Base-by-base conservation (phyloP, 2,797 vertebrate genomes). In the Poecilia velifera region DNA sequence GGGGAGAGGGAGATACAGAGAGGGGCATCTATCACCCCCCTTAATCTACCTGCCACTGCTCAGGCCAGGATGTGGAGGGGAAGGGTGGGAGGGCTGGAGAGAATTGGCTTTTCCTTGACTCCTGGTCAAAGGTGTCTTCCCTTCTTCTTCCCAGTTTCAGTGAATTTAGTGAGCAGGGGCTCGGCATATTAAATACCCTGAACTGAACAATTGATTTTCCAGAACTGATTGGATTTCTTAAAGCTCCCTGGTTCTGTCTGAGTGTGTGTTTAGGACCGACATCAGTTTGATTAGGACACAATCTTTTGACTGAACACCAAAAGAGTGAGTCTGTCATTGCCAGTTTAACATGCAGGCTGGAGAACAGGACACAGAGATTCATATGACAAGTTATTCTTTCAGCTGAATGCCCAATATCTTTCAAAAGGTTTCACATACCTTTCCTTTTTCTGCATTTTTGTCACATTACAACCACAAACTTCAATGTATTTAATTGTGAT, bases 41-140 rank as follows among this genome's bases (percentile, higher is more conserved):
- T 96, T 96, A 96, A 96, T 96, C 95, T 96, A 96, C 95, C 95
- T 96, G 95, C 95, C 95, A 96, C 90, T 94, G 92, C 87, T 84
- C 84, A 86, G 86, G 89, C 86, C 86, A 71, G 86, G 86, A 72
- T 84, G 84, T 74, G 64, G 74, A 28, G 64, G 25, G 28, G 28
- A 51, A 51, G 2, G 20, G 46, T 13, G 71, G 47, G 53, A 74
- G 47, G 72, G 14, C 3, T 46, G 78, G 73, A 80, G 77, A 64
- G 83, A 72, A 77, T 46, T 7, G 7, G 78, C 81, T 89, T 85
- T 71, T 83, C 62, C 72, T 82, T 77, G 80, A 76, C 80, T 80
- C 79, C 76, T 90, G 89, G 84, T 88, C 85, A 80, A 86, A 90
- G 82, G 79, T 90, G 89, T 87, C 82, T 88, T 86, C 84, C 71